Base-by-base conservation (phyloP, 2,888 invertebrate species). In the Petrolisthes cinctipes region DNA sequence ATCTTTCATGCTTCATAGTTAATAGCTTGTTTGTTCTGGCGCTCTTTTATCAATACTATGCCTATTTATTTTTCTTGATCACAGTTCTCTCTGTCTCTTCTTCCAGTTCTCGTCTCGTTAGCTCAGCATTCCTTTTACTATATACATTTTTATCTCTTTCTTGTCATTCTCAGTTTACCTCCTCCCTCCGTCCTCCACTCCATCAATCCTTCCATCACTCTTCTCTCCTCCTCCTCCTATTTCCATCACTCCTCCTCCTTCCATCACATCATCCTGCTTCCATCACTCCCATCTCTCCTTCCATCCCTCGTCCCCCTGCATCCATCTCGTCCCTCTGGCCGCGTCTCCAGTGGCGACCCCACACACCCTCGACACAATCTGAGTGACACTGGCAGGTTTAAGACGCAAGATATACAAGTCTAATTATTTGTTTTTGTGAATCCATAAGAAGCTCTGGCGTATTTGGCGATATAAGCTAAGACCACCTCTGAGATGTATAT, bases 291-390 rank as follows among this genome's bases (percentile, higher is more conserved):
- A 11, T 61, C 61, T 61, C 61, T 17, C 9, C 61, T 11, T 61
- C 61, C 17, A 11, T 61, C 61, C 61, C 17, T 61, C 61, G 17
- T 61, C 17, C 61, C 17, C 17, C 61, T 17, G 11, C 17, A 9
- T 61, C 61, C 61, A 11, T 61, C 9, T 17, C 61, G 17, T 61
- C 61, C 61, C 61, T 61, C 61, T 17, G 17, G 61, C 61, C 61
- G 17, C 17, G 61, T 11, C 17, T 61, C 61, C 71, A 17, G n/a
- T 71, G 20, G 11, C 71, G 71, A 71, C 17, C 17, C 71, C 71
- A 71, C 71, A 71, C 71, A 71, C 71, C 14, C 71, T n/a, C 71
- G 71, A 71, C 71, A 71, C 71, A 71, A 71, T 71, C 71, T 71
- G 71, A 71, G 71, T 14, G 17, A n/a, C 17, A n/a, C 71, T 71